phyloP scores from a whole-genome alignment of 64 coral and sea anemone species.

The Platygyra sinensis region DNA sequence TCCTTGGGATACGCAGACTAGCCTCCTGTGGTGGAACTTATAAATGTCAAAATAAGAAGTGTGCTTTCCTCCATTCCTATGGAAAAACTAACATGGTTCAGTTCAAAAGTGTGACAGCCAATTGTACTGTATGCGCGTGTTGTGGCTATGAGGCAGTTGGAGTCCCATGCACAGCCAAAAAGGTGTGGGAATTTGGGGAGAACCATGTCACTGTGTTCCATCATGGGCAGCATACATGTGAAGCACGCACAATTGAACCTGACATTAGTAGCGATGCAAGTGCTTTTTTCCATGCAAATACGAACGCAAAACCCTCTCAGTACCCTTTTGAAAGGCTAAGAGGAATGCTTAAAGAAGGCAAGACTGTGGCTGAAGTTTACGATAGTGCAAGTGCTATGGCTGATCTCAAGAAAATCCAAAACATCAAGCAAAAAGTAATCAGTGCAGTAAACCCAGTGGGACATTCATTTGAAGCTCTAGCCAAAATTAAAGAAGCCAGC shows the following conservation, averaged over 20 bases:
- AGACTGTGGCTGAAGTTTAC: too few species aligned
- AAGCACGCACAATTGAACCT: neutral
- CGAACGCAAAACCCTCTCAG: too few species aligned
- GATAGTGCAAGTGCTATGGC: too few species aligned
- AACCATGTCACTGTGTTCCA: slow-evolving; percentile 48
- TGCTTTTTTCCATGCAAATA: too few species aligned
- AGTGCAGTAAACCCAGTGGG: slow-evolving; percentile 53
- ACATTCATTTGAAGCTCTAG: slow-evolving; percentile 76
- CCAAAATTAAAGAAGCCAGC: slow-evolving; percentile 56
- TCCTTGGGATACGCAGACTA: slow-evolving; percentile 28
- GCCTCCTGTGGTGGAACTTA: slow-evolving; percentile 51
- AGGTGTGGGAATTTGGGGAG: slow-evolving; percentile 54
- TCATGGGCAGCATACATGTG: slow-evolving; percentile 50
- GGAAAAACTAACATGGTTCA: slow-evolving; percentile 38
- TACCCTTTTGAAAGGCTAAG: too few species aligned
- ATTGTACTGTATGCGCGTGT: slow-evolving; percentile 35
- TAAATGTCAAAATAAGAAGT: slow-evolving; percentile 33
- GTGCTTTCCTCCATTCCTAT: slow-evolving; percentile 47
- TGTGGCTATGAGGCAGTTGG: slow-evolving; percentile 23
- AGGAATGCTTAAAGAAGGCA: too few species aligned
- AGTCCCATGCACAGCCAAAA: slow-evolving; percentile 37
- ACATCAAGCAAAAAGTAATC: slow-evolving; percentile 79
- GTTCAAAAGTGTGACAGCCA: slow-evolving; percentile 26
- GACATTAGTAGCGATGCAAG: too few species aligned
- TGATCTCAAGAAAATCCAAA: slow-evolving; percentile 41